Percentiles rank a stretch among this genome's conserved stretches.
phyloP scores from a whole-genome alignment of 92 coral and sea anemone species.

The Umimayanthus kanabou region DNA sequence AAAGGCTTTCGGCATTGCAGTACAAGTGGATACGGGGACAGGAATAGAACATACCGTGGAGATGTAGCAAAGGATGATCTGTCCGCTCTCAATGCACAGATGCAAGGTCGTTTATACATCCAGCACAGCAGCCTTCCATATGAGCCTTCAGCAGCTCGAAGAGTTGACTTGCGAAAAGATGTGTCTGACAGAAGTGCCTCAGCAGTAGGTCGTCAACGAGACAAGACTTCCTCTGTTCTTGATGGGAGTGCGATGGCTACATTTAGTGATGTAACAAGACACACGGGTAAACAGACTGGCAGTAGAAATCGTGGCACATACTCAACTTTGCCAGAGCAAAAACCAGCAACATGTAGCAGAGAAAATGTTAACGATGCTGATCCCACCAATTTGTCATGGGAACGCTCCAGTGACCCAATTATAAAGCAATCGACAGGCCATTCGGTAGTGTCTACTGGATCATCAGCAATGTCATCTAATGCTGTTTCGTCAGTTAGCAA shows the following conservation, averaged over 20 bases:
- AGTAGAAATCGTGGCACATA: neutral
- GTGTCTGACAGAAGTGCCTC: neutral
- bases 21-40: neutral
- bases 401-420: neutral
- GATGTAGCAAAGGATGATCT: neutral
- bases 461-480: neutral
- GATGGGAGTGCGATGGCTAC: neutral
- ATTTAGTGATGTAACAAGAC: neutral
- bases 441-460: neutral
- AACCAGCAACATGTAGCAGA: neutral
- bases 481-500: neutral
- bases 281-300: neutral
- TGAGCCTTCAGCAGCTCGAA: neutral
- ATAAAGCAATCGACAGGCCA: neutral
- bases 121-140: neutral
- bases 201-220: neutral
- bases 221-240: neutral
- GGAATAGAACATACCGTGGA: neutral
- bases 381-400: neutral
- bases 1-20: neutral
- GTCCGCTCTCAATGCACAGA: neutral
- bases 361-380: neutral
- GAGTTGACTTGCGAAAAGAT: neutral
- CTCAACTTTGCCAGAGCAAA: conserved; percentile 9
- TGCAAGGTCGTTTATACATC: conserved; percentile 1